phyloP scores from a whole-genome alignment of 2,797 vertebrate species.

The Chromis chromis region DNA sequence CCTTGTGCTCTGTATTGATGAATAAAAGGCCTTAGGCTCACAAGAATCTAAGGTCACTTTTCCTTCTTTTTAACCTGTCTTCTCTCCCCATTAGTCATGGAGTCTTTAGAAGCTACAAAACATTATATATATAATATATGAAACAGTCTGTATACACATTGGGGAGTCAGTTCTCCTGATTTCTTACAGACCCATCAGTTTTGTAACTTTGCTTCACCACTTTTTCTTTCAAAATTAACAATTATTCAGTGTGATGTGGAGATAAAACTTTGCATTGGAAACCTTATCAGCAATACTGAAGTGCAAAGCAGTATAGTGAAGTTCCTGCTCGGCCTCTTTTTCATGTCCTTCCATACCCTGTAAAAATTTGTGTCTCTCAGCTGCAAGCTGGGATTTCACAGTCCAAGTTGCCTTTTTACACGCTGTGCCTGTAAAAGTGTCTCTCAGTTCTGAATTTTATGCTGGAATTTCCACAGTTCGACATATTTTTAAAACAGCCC shows the following conservation, averaged over 20 bases:
- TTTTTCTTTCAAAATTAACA: constrained; percentile 13
- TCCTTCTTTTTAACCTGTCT: constrained; percentile 16
- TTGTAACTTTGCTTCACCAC: constrained; percentile 12
- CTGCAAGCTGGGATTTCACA: constrained; percentile 48
- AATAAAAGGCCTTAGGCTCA: constrained; percentile 69
- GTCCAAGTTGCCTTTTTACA: constrained; percentile 36
- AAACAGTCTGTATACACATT: constrained; percentile 22
- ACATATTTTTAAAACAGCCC: constrained; percentile 68
- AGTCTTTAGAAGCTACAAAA: constrained; percentile 31
- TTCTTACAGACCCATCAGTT: constrained; percentile 2
- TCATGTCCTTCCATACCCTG: constrained; percentile 34
- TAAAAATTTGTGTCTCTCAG: constrained; percentile 41
- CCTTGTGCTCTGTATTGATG: constrained; percentile 77
- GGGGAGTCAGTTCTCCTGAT: constrained; percentile 12
- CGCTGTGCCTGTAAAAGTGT: constrained; percentile 49
- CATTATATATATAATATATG: neutral
- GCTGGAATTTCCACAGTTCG: constrained; percentile 52
- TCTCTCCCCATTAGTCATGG: constrained; percentile 18
- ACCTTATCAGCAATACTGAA: constrained; percentile 39
- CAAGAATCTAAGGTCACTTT: constrained; percentile 68
- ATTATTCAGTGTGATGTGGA: constrained; percentile 29
- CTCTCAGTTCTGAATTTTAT: constrained; percentile 35
- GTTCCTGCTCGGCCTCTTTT: constrained; percentile 29
- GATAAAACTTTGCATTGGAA: constrained; percentile 52
- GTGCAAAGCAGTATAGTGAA: constrained; percentile 10